Conservation (phyloP, 1,140 invertebrate genomes). For the Lepidotrigona ventralis region DNA sequence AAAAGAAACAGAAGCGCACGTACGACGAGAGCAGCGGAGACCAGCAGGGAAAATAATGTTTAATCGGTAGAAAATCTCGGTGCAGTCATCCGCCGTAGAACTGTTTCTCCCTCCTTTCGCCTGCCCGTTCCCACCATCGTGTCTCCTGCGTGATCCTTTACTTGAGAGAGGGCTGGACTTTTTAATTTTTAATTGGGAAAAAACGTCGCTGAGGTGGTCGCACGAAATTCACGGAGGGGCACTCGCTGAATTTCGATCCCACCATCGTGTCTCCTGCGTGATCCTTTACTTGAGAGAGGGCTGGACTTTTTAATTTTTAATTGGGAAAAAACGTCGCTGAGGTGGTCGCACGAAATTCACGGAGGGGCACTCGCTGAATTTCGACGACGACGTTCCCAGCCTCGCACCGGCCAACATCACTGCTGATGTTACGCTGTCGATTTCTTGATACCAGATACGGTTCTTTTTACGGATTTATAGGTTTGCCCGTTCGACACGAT, state of each 20-base stretch:
- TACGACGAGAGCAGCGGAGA: slow-evolving; percentile 35
- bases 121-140: slow-evolving; percentile 55
- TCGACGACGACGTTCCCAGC: slow-evolving; percentile 41
- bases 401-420: background rate
- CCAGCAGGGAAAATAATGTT: slow-evolving; percentile 74
- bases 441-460: background rate
- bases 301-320: slow-evolving; percentile 79
- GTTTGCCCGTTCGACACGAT: background rate
- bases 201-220: slow-evolving; percentile 71
- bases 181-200: slow-evolving; percentile 80
- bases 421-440: background rate
- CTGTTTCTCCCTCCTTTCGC: slow-evolving; percentile 21
- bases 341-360: slow-evolving; percentile 60
- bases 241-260: slow-evolving; percentile 48
- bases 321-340: slow-evolving; percentile 76
- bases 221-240: slow-evolving; percentile 49
- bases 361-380: slow-evolving; percentile 45
- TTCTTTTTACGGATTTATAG: background rate
- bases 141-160: slow-evolving; percentile 59
- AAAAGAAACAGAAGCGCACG: slow-evolving; percentile 64
- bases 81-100: slow-evolving; percentile 70
- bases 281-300: slow-evolving; percentile 62
- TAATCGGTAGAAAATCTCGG: slow-evolving; percentile 77
- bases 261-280: slow-evolving; percentile 55
- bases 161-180: slow-evolving; percentile 68